Evolutionary conservation across 2,113 vertebrate species (phyloP).

Genomic region (Ursus arctos): DNA sequence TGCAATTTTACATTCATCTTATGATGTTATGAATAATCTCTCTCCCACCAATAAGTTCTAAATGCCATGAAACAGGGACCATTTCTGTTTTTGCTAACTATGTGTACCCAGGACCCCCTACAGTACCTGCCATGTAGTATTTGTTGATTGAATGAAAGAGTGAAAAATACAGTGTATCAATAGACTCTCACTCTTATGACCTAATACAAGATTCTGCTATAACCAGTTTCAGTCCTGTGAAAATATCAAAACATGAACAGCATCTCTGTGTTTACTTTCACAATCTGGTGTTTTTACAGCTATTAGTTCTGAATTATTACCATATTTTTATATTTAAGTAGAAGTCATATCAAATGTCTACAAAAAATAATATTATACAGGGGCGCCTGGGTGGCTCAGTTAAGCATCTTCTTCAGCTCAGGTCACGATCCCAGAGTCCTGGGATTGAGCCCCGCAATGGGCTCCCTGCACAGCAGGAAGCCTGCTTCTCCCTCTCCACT

Average conservation of each 20-base stretch:
- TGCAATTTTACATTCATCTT: not conserved
- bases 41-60: not conserved
- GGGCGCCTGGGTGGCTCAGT: too few species aligned
- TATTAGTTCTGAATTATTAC: slow-evolving; percentile 35
- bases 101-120: not conserved
- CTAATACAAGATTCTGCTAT: slow-evolving; percentile 11
- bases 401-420: too few species aligned
- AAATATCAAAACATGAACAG: slow-evolving; percentile 2
- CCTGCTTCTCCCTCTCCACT: too few species aligned
- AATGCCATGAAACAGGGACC: not conserved
- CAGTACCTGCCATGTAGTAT: not conserved
- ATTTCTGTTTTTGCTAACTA: slow-evolving; percentile 23
- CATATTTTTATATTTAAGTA: not conserved
- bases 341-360: not conserved
- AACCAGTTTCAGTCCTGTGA: slow-evolving; percentile 47
- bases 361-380: not conserved
- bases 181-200: not conserved
- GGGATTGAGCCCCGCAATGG: too few species aligned
- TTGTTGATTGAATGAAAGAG: not conserved
- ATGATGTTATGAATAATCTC: not conserved
- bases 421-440: too few species aligned
- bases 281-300: slow-evolving; percentile 6
- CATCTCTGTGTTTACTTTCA: slow-evolving; percentile 32
- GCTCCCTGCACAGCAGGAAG: too few species aligned
- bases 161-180: not conserved